These are phyloP conservation scores for Cephus pygmeus DNA, from an alignment of 2,888 invertebrate species.

Conservation along the genomic window DNA sequence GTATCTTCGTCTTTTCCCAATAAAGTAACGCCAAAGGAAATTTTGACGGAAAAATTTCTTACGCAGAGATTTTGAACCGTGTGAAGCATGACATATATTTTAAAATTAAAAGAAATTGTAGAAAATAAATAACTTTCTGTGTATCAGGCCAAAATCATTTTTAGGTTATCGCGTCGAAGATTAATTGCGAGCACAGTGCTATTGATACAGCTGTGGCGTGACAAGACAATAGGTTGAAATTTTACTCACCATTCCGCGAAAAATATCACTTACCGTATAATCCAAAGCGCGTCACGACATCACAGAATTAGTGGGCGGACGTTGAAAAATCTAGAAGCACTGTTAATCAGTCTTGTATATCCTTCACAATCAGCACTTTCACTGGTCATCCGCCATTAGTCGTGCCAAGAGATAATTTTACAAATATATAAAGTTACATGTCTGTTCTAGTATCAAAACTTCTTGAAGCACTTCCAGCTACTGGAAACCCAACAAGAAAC, in stretches of 20 bases:
- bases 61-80: not conserved
- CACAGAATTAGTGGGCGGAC: not conserved
- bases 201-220: not conserved
- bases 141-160: not conserved
- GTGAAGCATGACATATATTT: not conserved
- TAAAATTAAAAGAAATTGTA: not conserved
- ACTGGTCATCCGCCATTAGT: not conserved
- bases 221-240: not conserved
- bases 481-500: not conserved
- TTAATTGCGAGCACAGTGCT: not conserved
- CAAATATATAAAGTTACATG: not conserved
- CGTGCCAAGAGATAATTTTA: not conserved
- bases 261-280: not conserved
- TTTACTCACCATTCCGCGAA: not conserved
- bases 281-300: not conserved
- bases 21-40: not conserved
- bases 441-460: not conserved
- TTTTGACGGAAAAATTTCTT: not conserved
- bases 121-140: not conserved
- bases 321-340: not conserved
- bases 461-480: not conserved
- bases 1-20: not conserved
- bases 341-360: too few relatives aligned
- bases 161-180: not conserved
- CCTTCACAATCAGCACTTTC: not conserved